These are phyloP conservation scores for Chiridota heheva DNA, from an alignment of 35 echinoderm and acorn worm genomes.

Conservation along the genomic window DNA sequence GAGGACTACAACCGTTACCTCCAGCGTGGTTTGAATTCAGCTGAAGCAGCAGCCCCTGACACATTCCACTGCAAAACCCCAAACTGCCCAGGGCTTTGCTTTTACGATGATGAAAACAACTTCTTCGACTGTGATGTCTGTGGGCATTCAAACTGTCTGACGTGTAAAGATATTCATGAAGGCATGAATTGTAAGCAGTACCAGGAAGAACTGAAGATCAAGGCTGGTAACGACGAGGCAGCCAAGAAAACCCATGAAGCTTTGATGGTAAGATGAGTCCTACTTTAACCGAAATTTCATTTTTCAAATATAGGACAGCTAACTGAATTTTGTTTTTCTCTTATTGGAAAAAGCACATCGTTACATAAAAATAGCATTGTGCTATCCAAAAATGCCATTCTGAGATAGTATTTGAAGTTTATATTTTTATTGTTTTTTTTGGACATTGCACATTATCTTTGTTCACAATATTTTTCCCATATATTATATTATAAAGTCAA, in stretches of 20 bases:
- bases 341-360: too few species aligned
- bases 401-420: too few species aligned
- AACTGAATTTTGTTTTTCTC: too few species aligned
- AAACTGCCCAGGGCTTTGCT: constrained; percentile 84
- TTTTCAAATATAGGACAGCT: too few species aligned
- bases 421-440: too few species aligned
- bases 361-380: too few species aligned
- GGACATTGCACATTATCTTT: too few species aligned
- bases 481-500: too few species aligned
- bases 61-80: constrained; percentile 95
- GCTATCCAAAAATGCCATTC: too few species aligned
- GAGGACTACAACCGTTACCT: constrained; percentile 78
- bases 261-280: constrained; percentile 59
- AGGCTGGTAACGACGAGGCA: constrained; percentile 77
- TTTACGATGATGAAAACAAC: constrained; percentile 95
- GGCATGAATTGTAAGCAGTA: constrained; percentile 95
- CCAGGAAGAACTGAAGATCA: constrained; percentile 73
- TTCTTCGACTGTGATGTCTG: constrained; percentile 91
- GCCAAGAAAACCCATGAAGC: constrained; percentile 78
- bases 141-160: constrained; percentile 80
- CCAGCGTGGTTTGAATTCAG: constrained; percentile 60
- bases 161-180: constrained; percentile 96
- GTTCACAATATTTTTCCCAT: too few species aligned
- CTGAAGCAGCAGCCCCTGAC: constrained; percentile 66
- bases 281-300: not conserved